phyloP scores from a whole-genome alignment of 1,140 invertebrate genomes.

The Oncopodura yosiiana region DNA sequence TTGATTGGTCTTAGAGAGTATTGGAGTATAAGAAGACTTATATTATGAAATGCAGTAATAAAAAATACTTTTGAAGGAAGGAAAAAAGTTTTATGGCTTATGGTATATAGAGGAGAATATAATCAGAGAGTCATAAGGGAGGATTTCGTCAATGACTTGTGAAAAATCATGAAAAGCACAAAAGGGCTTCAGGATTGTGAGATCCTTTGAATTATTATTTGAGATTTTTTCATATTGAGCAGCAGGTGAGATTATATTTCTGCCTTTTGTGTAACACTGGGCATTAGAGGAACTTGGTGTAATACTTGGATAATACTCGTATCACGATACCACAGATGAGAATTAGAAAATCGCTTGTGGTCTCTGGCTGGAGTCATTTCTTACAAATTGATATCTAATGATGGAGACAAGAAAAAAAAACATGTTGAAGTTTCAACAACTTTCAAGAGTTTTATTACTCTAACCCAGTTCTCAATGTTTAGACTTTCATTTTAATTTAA shows the following conservation, averaged over 20 bases:
- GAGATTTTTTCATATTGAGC: slow-evolving; percentile 14
- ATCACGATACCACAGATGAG: slow-evolving; percentile 24
- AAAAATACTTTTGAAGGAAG: neutral
- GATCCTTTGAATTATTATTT: slow-evolving; percentile 26
- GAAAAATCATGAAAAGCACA: slow-evolving; percentile 14
- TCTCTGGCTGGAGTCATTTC: no score
- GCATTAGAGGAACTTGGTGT: slow-evolving; percentile 23
- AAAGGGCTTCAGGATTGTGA: slow-evolving; percentile 17
- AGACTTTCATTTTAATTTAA: no score
- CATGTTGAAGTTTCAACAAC: no score
- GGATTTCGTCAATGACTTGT: slow-evolving; percentile 26
- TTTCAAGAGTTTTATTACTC: no score
- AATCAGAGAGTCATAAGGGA: slow-evolving; percentile 5
- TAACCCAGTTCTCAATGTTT: no score
- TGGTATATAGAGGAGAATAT: neutral
- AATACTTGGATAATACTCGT: slow-evolving; percentile 23
- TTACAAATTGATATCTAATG: no score
- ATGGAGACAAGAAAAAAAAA: no score
- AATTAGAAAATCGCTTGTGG: no score
- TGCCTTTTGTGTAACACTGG: neutral
- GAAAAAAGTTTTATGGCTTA: neutral
- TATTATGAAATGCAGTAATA: no score
- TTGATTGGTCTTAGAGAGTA: slow-evolving; percentile 25
- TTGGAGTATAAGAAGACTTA: no score
- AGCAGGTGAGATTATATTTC: slow-evolving; percentile 28